Percentiles rank a stretch among this genome's conserved stretches.
These are phyloP conservation scores for Drymodes brunneopygia DNA, from an alignment of 2,113 vertebrate genomes.

Conservation along the genomic window DNA sequence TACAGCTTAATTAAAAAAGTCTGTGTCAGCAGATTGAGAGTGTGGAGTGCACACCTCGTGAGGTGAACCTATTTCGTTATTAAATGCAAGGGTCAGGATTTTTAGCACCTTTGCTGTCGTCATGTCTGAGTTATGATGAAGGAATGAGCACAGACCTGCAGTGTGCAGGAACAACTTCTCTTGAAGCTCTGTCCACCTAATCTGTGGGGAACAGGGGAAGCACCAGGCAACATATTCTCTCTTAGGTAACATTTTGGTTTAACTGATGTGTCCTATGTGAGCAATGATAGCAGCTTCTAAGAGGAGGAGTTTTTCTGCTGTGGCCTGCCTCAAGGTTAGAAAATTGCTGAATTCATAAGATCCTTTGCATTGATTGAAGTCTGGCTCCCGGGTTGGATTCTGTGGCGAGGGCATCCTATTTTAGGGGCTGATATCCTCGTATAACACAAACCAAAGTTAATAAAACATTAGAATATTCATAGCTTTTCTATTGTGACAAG, in stretches of 20 bases:
- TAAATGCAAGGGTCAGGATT: background rate
- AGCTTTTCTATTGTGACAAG: background rate
- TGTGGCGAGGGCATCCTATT: background rate
- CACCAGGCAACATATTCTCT: background rate
- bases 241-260: background rate
- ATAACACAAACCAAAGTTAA: background rate
- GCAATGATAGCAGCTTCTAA: background rate
- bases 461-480: background rate
- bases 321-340: background rate
- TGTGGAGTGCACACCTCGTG: background rate
- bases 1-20: background rate
- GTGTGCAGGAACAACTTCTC: background rate
- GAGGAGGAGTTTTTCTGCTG: background rate
- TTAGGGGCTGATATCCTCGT: background rate
- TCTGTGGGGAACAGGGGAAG: background rate
- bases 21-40: background rate
- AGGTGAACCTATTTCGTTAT: background rate
- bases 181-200: background rate
- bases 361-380: background rate
- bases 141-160: background rate
- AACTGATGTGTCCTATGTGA: background rate
- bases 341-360: background rate
- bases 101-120: background rate
- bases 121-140: background rate
- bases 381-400: background rate